Conservation (phyloP, 2,113 vertebrate species). For the Dermatemys mawii region DNA sequence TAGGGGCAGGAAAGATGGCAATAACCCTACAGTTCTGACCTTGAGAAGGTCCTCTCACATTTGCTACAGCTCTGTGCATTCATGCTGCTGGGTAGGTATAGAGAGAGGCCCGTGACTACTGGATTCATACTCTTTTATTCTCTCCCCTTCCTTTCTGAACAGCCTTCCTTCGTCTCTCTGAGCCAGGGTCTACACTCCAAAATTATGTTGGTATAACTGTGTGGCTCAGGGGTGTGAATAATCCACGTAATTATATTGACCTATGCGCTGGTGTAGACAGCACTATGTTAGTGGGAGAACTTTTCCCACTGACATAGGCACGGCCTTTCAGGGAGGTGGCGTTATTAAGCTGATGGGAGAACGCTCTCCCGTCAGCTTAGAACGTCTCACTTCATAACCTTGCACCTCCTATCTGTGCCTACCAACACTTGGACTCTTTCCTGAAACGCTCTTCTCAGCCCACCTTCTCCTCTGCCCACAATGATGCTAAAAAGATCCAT, state of each 20-base stretch:
- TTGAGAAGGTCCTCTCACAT: neutral
- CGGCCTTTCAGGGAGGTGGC: too few relatives aligned
- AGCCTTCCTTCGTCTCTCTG: neutral
- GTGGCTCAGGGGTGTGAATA: neutral
- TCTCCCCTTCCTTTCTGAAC: neutral
- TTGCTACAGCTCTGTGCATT: neutral
- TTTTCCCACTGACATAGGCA: neutral
- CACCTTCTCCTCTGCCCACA: neutral
- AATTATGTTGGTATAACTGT: neutral
- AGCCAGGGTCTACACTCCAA: neutral
- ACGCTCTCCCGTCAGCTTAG: too few relatives aligned
- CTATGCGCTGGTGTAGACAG: neutral
- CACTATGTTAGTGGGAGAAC: neutral
- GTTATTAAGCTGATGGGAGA: neutral
- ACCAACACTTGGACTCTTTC: neutral
- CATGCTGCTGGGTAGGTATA: neutral
- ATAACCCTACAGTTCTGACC: neutral
- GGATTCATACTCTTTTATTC: neutral
- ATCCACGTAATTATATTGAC: neutral
- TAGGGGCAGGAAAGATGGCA: neutral
- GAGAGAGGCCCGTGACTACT: neutral
- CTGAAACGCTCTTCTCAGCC: neutral
- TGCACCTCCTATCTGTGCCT: neutral
- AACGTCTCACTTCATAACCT: too few relatives aligned
- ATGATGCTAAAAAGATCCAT: neutral